A percentile compares a stretch with the other conserved stretches of the same genome.
These are phyloP conservation scores for Paracentrotus lividus DNA, from an alignment of 53 echinoderm and acorn worm species.

Conservation along the genomic window DNA sequence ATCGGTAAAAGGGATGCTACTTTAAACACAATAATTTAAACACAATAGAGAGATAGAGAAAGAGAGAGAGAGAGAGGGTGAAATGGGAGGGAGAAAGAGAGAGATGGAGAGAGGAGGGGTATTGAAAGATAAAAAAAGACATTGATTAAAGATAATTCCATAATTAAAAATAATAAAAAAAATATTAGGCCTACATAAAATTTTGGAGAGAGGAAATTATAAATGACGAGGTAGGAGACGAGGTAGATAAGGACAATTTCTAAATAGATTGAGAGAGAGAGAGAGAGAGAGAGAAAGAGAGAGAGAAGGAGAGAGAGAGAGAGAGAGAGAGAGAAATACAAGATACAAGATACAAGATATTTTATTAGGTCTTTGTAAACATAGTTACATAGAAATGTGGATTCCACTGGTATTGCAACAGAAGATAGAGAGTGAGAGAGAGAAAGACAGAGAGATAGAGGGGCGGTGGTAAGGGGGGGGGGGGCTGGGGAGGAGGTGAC, in stretches of 20 bases:
- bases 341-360: neutral
- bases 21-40: too few relatives aligned
- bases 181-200: neutral
- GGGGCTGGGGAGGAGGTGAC: neutral
- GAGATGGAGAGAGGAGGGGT: neutral
- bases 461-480: neutral
- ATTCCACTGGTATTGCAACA: too few relatives aligned
- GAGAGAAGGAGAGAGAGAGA: neutral
- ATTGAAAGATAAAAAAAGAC: neutral
- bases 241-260: neutral
- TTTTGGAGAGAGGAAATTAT: neutral
- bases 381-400: too few relatives aligned
- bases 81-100: neutral
- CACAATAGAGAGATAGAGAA: neutral
- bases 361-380: too few relatives aligned
- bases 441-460: neutral
- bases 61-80: neutral
- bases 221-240: neutral
- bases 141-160: neutral
- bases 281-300: neutral
- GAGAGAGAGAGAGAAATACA: neutral
- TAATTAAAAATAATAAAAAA: too few relatives aligned
- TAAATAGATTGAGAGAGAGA: neutral
- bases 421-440: neutral
- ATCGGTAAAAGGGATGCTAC: too few relatives aligned